phyloP scores from a whole-genome alignment of 2,888 invertebrate species.

The Tetrapedia diversipes region DNA sequence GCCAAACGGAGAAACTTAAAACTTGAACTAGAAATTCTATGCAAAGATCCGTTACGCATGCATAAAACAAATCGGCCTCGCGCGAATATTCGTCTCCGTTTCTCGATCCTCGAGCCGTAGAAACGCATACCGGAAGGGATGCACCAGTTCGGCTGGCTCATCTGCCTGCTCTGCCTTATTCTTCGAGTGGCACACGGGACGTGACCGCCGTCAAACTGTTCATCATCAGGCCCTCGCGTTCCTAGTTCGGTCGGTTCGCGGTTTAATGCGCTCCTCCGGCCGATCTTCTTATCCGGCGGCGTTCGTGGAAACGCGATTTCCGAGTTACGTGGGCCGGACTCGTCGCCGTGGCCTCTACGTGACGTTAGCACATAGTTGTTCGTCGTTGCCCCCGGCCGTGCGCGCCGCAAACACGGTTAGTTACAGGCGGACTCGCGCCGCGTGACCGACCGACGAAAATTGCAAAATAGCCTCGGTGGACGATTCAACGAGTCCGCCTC shows the following conservation, averaged over 20 bases:
- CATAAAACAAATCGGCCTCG: too few relatives aligned
- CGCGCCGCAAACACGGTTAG: conserved; percentile 70
- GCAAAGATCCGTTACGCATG: too few relatives aligned
- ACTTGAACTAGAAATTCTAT: too few relatives aligned
- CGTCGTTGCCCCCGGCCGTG: conserved; percentile 55
- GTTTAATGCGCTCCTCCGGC: conserved; percentile 51
- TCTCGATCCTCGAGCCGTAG: background rate
- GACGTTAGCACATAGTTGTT: conserved; percentile 66
- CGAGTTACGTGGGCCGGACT: conserved; percentile 53
- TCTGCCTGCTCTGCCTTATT: conserved; percentile 44
- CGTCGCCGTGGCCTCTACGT: conserved; percentile 45
- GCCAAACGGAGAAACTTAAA: too few relatives aligned
- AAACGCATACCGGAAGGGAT: conserved; percentile 43
- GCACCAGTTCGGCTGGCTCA: conserved; percentile 46
- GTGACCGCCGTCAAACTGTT: conserved; percentile 59
- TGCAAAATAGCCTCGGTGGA: conserved; percentile 65
- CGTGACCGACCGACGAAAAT: conserved; percentile 73
- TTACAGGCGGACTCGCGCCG: conserved; percentile 67
- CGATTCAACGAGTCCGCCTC: conserved; percentile 23
- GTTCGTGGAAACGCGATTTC: conserved; percentile 62
- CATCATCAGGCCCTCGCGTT: conserved; percentile 39
- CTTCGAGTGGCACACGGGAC: conserved; percentile 42
- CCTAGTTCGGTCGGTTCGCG: conserved; percentile 46
- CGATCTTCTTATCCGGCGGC: conserved; percentile 41
- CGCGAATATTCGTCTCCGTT: too few relatives aligned